Evolutionary conservation across 2,888 invertebrate genomes (phyloP).

Genomic region (Perizoma flavofasciatum): DNA sequence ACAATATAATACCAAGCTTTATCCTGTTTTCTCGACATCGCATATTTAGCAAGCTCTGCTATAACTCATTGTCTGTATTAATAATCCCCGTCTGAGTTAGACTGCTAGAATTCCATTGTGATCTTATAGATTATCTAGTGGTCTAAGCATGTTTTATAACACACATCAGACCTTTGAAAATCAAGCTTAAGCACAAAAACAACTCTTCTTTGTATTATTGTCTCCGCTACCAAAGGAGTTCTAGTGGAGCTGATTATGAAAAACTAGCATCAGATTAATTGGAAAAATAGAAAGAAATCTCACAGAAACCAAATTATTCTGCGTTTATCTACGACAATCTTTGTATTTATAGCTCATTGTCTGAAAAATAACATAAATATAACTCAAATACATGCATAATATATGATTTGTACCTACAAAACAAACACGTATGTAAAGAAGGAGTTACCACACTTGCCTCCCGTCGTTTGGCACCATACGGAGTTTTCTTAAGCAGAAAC

Average conservation of each 20-base stretch:
- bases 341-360: slow-evolving; percentile 1
- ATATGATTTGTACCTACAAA: slow-evolving; percentile 69
- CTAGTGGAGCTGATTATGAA: too few species aligned
- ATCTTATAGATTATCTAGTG: slow-evolving; percentile 49
- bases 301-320: too few species aligned
- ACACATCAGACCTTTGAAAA: too few species aligned
- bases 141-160: not conserved
- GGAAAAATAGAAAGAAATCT: too few species aligned
- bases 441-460: slow-evolving; percentile 55
- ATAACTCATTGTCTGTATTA: slow-evolving; percentile 38
- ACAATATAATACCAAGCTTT: not conserved
- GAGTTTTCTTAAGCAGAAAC: slow-evolving; percentile 45
- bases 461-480: slow-evolving; percentile 69
- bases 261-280: too few species aligned
- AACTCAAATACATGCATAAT: slow-evolving; percentile 37
- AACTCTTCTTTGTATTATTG: too few species aligned
- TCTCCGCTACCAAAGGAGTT: too few species aligned
- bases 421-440: slow-evolving; percentile 76
- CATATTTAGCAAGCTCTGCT: slow-evolving; percentile 23
- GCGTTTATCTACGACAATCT: not conserved
- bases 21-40: slow-evolving; percentile 12
- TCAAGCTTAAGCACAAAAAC: too few species aligned
- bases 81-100: slow-evolving; percentile 30
- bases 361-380: slow-evolving; percentile 40
- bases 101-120: slow-evolving; percentile 37